Evolutionary conservation across 2,797 vertebrate species (phyloP), one percentile per base, ranked within the genome.

Genomic region (Pantherophis vulpinus): DNA sequence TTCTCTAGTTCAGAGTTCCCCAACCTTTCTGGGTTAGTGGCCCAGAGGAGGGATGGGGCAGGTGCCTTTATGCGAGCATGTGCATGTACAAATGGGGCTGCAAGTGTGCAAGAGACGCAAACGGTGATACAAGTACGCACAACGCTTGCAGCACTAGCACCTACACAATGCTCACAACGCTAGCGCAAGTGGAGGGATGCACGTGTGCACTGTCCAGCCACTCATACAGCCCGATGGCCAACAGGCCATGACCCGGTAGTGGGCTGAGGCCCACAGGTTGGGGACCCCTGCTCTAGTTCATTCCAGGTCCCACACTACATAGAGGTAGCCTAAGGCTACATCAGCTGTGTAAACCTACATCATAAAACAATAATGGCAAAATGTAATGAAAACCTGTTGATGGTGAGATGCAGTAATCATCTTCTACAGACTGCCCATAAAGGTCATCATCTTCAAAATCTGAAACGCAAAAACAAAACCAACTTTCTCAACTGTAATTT

Each of bases 401-500:
- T 95, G 99, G 99, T 51, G 99, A 99, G 97, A 99, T 99, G 95
- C 99, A 99, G 96, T 98, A 99, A 96, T 99, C 99, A 97, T 99
- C 99, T 79, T 99, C 99, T 93, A 99, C 99, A 61, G 99, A 99
- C 5, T 99, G 99, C 86, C 99, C 99, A 96, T 99, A 99, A 90
- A 99, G 66, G 97, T 99, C 99, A 96, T 99, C 99, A 95, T 99
- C 99, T 88, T 99, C 99, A 97, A 99, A 99, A 96, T 99, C 99
- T 99, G 96, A 10, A 92, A 96, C 95, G 91, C 37, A 93, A 91
- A 95, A 51, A 59, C 25, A 90, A n/a, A 91, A 92, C 95, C 90
- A 96, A 86, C 1, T 23, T 88, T 63, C 14, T 18, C 11, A 63
- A 37, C 92, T 95, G 83, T 42, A 47, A 90, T 91, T 27, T 51